Base-by-base conservation (phyloP, 2,888 invertebrate genomes). In the Anoncus sp. region DNA sequence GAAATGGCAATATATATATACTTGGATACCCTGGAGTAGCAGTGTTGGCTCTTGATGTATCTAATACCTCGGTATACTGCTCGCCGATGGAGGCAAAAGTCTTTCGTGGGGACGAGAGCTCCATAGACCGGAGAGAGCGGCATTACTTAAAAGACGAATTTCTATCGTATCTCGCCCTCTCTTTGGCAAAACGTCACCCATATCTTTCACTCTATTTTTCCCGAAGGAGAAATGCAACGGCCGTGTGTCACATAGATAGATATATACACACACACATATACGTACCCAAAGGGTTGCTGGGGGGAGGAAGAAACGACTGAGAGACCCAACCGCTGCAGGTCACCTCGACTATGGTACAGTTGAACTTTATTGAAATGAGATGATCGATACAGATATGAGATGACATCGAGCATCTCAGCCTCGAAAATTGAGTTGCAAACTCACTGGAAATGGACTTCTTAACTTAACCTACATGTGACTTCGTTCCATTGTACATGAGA, bases 201-300 rank as follows among this genome's bases (percentile, higher is more conserved):
- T 76, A 75, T 79, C 75, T 75, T 74, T 62, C 72, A 78, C 73
- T 80, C 73, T 76, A 74, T 66, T 70, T 81, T 77, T 72, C 75
- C 66, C 73, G 63, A 76, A 80, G 82, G 79, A 76, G 83, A 82
- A 79, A 78, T 79, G 81, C 80, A 77, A 60, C 75, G 72, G 35
- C 62, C 18, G 40, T 31, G 49, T 53, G 66, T 57, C 63, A 24
- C 24, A 55, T 22, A 14, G 6, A 18, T 31, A 18, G 49, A n/a
- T 27, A 22, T 57, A 18, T 27, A 22, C 22, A 38, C 47, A 27
- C 40, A 18, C 35, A 27, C 16, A 12, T 43, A 40, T 18, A 24
- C 24, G 20, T 55, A 47, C 38, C 24, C 6, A 35, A 71, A 35
- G 43, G 20, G 18, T 7, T 53, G 40, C 18, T 43, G 10, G 4